Conservation (phyloP, 2,888 invertebrate species). For the Mycalesis mineus region DNA sequence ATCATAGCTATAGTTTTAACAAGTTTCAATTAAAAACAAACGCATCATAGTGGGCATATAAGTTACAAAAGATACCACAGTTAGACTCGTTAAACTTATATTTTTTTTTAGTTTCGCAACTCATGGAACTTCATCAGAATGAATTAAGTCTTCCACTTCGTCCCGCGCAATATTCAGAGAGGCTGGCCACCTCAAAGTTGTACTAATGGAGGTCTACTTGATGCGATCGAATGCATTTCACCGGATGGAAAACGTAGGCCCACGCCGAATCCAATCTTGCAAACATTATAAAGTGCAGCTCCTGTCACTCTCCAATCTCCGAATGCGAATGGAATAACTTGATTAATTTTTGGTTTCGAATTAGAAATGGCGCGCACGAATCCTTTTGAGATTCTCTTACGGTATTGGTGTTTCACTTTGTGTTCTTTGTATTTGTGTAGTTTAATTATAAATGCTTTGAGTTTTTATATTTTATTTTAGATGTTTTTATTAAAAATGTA, state of each 20-base stretch:
- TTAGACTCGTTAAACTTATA: too few relatives aligned
- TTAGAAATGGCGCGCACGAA: background rate
- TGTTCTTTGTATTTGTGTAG: too few relatives aligned
- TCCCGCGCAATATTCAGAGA: background rate
- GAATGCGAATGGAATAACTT: constrained; percentile 11
- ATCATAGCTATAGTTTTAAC: too few relatives aligned
- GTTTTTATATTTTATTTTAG: too few relatives aligned
- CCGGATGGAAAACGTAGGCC: constrained; percentile 44
- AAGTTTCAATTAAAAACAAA: too few relatives aligned
- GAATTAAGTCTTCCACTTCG: background rate
- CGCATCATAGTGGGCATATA: too few relatives aligned
- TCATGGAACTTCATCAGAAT: background rate
- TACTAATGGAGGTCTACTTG: constrained; percentile 61
- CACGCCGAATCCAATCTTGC: constrained; percentile 32
- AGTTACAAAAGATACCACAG: too few relatives aligned
- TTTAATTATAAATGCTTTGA: too few relatives aligned
- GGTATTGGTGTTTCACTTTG: background rate
- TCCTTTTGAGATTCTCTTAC: background rate
- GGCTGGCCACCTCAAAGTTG: constrained; percentile 30
- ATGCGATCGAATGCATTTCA: constrained; percentile 61
- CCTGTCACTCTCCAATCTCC: constrained; percentile 13
- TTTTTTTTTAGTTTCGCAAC: background rate
- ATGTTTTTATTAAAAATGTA: too few relatives aligned
- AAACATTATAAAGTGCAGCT: constrained; percentile 27
- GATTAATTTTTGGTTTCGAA: constrained; percentile 9